Evolutionary conservation across 2,797 vertebrate species (phyloP).

Genomic region (Melanotaenia trifasciata): DNA sequence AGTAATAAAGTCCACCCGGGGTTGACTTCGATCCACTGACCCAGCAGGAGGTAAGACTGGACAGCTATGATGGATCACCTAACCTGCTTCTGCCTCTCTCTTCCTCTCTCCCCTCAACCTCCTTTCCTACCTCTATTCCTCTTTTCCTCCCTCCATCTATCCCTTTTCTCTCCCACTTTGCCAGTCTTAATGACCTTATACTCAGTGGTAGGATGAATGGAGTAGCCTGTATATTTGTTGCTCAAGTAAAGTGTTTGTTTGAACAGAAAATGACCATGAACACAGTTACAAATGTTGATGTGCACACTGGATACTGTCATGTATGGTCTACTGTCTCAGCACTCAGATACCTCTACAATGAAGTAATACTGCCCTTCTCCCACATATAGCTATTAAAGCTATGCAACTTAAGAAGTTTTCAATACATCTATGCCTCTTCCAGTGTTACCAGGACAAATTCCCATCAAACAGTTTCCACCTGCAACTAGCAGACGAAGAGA

Average conservation of each 20-base stretch:
- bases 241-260: conserved; percentile 72
- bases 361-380: conserved; percentile 63
- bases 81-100: conserved; percentile 82
- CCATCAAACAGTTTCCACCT: conserved; percentile 51
- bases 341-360: conserved; percentile 57
- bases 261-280: conserved; percentile 70
- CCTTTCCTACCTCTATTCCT: conserved; percentile 59
- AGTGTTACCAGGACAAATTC: conserved; percentile 53
- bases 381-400: conserved; percentile 55
- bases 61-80: conserved; percentile 95
- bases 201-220: conserved; percentile 73
- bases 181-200: conserved; percentile 78
- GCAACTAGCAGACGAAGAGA: conserved; percentile 35
- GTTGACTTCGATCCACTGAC: conserved; percentile 90
- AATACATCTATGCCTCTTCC: conserved; percentile 50
- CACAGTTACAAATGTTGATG: conserved; percentile 61
- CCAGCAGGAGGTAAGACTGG: conserved; percentile 89
- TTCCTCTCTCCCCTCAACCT: conserved; percentile 69
- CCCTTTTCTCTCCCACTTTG: conserved; percentile 70
- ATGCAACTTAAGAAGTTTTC: conserved; percentile 69
- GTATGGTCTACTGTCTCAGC: conserved; percentile 41
- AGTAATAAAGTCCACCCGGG: conserved; percentile 93
- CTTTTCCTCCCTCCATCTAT: conserved; percentile 58
- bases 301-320: conserved; percentile 34
- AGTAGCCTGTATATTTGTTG: conserved; percentile 63